A percentile compares a stretch with the other conserved stretches of the same genome.
phyloP scores from a whole-genome alignment of 2,113 vertebrate species.

The Chlorodrepanis virens region DNA sequence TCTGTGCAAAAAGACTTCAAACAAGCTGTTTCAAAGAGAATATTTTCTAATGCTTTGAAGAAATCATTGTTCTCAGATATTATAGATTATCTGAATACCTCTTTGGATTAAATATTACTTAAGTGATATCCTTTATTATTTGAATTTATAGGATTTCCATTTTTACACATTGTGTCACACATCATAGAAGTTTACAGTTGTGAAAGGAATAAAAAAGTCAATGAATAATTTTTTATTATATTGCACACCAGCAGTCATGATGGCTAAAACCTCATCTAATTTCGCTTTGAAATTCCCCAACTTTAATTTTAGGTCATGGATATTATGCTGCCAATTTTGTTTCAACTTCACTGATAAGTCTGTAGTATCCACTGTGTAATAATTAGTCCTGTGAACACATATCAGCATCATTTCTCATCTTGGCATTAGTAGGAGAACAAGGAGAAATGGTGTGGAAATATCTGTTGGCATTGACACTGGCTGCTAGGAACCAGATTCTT shows the following conservation, averaged over 20 bases:
- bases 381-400: neutral
- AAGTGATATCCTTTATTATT: neutral
- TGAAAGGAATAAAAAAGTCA: neutral
- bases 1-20: constrained; percentile 3
- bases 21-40: constrained; percentile 4
- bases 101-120: constrained; percentile 13
- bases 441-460: constrained; percentile 4
- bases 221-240: neutral
- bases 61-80: constrained; percentile 16
- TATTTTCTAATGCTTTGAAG: constrained; percentile 38
- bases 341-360: constrained; percentile 2
- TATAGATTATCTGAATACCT: neutral
- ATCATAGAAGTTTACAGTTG: neutral
- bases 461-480: neutral
- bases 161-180: neutral
- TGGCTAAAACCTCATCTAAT: neutral
- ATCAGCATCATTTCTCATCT: neutral
- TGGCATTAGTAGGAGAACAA: neutral
- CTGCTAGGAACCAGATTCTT: neutral
- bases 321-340: neutral
- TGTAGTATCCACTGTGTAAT: neutral
- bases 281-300: neutral
- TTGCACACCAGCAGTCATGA: neutral
- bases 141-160: neutral
- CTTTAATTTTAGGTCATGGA: neutral